Evolutionary conservation across 1,140 invertebrate species (phyloP).

Genomic region (Drosophila santomea): DNA sequence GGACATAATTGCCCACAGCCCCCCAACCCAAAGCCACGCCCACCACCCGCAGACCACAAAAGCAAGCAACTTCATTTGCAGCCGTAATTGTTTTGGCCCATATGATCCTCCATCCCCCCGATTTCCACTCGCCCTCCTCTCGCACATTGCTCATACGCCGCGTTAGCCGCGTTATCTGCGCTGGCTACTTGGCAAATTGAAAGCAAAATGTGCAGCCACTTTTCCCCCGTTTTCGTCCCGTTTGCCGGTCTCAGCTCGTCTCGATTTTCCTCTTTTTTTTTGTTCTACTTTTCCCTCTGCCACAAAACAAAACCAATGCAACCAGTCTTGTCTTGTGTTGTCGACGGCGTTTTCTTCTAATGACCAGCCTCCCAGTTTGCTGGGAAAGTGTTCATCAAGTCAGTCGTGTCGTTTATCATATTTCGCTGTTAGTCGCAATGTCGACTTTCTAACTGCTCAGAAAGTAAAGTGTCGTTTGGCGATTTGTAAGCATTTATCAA

Average conservation of each 20-base stretch:
- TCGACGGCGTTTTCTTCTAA: slow-evolving; percentile 59
- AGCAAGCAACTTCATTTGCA: slow-evolving; percentile 63
- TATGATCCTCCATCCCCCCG: slow-evolving; percentile 37
- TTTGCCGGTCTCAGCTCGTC: slow-evolving; percentile 28
- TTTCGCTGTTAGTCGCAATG: slow-evolving; percentile 59
- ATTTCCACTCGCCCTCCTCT: not conserved
- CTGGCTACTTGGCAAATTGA: slow-evolving; percentile 58
- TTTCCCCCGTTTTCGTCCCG: slow-evolving; percentile 8
- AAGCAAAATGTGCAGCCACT: slow-evolving; percentile 64
- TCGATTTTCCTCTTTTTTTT: slow-evolving; percentile 68
- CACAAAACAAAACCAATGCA: slow-evolving; percentile 36
- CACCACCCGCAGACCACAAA: slow-evolving; percentile 58
- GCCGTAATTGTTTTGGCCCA: slow-evolving; percentile 74
- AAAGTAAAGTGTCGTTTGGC: slow-evolving; percentile 66
- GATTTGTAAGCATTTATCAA: slow-evolving; percentile 62
- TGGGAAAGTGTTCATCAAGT: slow-evolving; percentile 62
- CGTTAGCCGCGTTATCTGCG: slow-evolving; percentile 62
- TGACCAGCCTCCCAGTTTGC: slow-evolving; percentile 41
- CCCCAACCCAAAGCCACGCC: slow-evolving; percentile 44
- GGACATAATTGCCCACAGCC: slow-evolving; percentile 68
- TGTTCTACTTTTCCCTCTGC: slow-evolving; percentile 70
- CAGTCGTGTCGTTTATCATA: slow-evolving; percentile 61
- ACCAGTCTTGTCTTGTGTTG: slow-evolving; percentile 36
- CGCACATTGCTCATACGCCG: slow-evolving; percentile 70
- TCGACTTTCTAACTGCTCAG: slow-evolving; percentile 68